These are phyloP conservation scores for Leptestheria dahalacensis DNA, from an alignment of 1,140 invertebrate species.

Conservation along the genomic window DNA sequence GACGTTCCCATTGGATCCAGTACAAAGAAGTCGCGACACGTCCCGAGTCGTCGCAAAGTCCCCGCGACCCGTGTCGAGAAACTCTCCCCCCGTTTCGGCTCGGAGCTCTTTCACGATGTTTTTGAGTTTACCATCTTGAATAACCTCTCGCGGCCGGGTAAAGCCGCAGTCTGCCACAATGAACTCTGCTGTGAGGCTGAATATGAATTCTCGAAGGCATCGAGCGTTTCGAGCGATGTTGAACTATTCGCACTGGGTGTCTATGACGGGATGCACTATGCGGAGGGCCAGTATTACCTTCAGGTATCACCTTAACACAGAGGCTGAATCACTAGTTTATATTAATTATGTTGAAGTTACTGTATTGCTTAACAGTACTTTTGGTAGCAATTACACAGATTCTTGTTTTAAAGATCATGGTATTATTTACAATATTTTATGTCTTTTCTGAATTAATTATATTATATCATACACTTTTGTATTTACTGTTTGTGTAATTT, in stretches of 20 bases:
- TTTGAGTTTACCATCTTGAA: constrained; percentile 1
- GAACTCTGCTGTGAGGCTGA: constrained; percentile 9
- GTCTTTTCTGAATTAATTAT: no score
- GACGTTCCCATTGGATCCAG: not conserved
- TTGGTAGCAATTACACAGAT: no score
- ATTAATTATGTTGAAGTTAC: no score
- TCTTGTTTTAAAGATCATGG: no score
- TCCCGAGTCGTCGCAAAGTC: no score
- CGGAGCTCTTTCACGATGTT: constrained; percentile 4
- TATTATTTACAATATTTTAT: no score
- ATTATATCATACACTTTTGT: no score
- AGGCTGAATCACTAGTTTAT: no score
- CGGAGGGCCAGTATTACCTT: constrained; percentile 11
- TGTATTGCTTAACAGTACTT: no score
- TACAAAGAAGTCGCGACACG: no score
- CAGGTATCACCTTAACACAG: no score
- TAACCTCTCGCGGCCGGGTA: not conserved
- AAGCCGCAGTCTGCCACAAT: not conserved
- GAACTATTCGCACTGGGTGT: constrained; percentile 11
- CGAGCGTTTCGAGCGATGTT: not conserved
- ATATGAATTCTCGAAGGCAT: constrained; percentile 1
- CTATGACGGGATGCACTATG: constrained; percentile 4
- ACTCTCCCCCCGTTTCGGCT: not conserved
- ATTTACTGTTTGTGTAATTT: no score
- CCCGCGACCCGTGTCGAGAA: not conserved